Evolutionary conservation across 2,888 invertebrate genomes (phyloP), one percentile per base, ranked within the genome.

Genomic region (Rhaphigaster nebulosa): DNA sequence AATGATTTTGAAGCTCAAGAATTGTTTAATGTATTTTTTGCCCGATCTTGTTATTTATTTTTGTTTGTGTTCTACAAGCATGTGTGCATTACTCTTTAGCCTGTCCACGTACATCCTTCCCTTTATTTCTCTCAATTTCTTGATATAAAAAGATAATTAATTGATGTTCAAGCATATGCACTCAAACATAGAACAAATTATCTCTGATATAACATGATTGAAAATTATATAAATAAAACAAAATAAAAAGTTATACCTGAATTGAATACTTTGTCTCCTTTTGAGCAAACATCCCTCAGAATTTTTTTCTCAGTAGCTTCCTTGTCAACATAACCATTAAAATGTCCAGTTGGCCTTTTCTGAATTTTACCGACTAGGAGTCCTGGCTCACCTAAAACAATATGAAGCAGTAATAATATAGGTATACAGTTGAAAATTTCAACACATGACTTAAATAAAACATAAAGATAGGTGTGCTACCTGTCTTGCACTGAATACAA

Each of bases 201-300:
- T 23, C 23, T 52, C 3, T 29, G 4, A 65, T 29, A 29, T 65
- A 80, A 80, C 2, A 10, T 41, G 23, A 80, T 80, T 26, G 10
- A 34, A 41, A 41, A 80, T 41, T 18, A 80, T 26, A 2, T n/a
- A 45, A 84, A 45, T 5, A 80, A 23, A 80, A 87, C 0, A 29
- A 87, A 87, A n/a, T n/a, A 60, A 45, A 23, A 65, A 41, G 0
- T 34, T 92, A 91, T 90, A 94, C 94, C 96, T 90, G 98, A 97
- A 93, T 99, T 96, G 94, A 99, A 99, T 92, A 96, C 98, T 90
- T 95, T 95, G 94, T 99, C 99, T 65, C 98, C 99, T 92, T 96
- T 95, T 91, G 94, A 94, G 94, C 98, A 98, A 29, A 98, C 98
- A 94, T 98, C 95, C 84, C 94, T 95, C 38, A 97, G 95, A 90